Evolutionary conservation across 2,113 vertebrate genomes (phyloP), one percentile per base, ranked within the genome.

Genomic region (Macquaria australasica): DNA sequence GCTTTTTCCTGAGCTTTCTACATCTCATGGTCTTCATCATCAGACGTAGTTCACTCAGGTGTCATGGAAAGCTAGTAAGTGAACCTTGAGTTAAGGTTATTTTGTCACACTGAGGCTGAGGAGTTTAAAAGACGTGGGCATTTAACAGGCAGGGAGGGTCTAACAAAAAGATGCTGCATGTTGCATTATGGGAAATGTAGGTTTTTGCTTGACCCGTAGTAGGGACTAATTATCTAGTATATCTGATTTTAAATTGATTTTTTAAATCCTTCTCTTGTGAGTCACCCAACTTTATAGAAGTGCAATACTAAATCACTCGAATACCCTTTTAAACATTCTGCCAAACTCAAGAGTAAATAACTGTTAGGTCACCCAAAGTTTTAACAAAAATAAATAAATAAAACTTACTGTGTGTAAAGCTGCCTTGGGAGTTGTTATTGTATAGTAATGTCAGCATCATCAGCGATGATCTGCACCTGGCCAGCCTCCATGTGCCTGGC

Each of bases 401-500:
- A 43, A 72, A 78, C 86, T 41, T 67, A 82, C 69, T 23, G 12
- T 20, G 6, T n/a, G 28, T 20, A 41, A 48, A 53, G 51, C 23
- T 75, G 59, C n/a, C 25, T 4, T 20, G 25, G 21, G 3, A 16
- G 62, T 12, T 1, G 6, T 91, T 67, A 90, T 6, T 68, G 37
- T 28, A 62, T 25, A 12, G 21, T 41, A 3, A 51, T 18, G 68
- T 67, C n/a, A 2, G 18, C 39, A 6, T 87, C 86, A n/a, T 89
- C 83, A 25, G 83, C 77, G 41, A 79, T 39, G 1, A 75, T 25
- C 7, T 39, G 51, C 48, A 63, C 8, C 14, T 74, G 23, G 8
- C 8, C 45, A 12, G 92, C 93, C 79, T 95, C 94, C 59, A 95
- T 79, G 82, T 95, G 96, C 62, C 94, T 73, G 76, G 93, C 60